Percentiles rank a stretch among this genome's conserved stretches.
These are phyloP conservation scores for Phrynocephalus vlangalii DNA, from an alignment of 2,797 vertebrate species.

Conservation along the genomic window DNA sequence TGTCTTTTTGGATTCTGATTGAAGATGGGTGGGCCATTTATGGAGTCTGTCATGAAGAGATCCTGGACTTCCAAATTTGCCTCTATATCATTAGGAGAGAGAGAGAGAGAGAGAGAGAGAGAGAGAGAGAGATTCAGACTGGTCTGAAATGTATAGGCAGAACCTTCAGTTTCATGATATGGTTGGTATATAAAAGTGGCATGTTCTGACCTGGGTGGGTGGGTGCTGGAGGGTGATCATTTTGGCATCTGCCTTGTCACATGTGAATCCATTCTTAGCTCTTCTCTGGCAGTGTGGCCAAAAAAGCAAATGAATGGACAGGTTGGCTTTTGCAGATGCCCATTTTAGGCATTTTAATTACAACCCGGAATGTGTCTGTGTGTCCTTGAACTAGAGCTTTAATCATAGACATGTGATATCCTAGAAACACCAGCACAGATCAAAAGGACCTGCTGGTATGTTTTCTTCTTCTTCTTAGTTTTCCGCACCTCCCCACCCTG, in stretches of 20 bases:
- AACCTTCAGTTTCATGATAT: not conserved
- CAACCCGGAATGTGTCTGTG: slow-evolving; percentile 29
- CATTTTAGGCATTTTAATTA: slow-evolving; percentile 62
- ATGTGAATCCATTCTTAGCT: not conserved
- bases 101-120: too few relatives aligned
- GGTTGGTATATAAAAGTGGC: not conserved
- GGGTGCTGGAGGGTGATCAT: too few relatives aligned
- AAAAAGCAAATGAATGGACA: slow-evolving; percentile 57
- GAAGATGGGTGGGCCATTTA: too few relatives aligned
- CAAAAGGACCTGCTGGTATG: not conserved
- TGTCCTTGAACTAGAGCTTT: slow-evolving; percentile 48
- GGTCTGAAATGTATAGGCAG: not conserved
- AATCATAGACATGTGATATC: slow-evolving; percentile 26
- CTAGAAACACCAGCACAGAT: not conserved
- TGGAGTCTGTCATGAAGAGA: too few relatives aligned
- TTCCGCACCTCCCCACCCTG: not conserved
- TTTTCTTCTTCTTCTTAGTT: not conserved
- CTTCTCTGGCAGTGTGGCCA: slow-evolving; percentile 44
- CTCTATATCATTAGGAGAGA: too few relatives aligned
- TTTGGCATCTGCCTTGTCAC: not conserved
- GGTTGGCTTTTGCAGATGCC: slow-evolving; percentile 46
- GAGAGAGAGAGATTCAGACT: not conserved
- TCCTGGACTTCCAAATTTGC: too few relatives aligned
- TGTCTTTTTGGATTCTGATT: too few relatives aligned
- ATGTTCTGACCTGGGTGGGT: too few relatives aligned